Base-by-base conservation (phyloP, 2,113 vertebrate species). In the Sardina pilchardus region DNA sequence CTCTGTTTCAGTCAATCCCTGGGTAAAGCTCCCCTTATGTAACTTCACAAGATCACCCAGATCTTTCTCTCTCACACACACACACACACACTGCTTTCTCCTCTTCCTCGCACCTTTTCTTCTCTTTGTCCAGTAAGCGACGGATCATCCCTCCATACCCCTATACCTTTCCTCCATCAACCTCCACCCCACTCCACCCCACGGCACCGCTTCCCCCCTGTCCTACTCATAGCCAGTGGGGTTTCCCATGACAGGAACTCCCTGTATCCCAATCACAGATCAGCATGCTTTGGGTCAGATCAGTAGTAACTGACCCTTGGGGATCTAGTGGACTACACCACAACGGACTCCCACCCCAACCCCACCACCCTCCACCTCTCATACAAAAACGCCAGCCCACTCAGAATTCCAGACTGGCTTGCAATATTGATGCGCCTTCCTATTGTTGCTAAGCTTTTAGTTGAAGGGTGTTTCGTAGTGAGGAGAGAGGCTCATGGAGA, bases 401-500 rank as follows among this genome's bases (percentile, higher is more conserved):
- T 59, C 48, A 30, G 34, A 43, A 30, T 0, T 24, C 67, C 39
- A 53, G 34, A 59, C 30, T 21, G 42, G 53, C 44, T 47, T 82
- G 45, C 75, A 78, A 78, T 78, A 78, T 78, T 78, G 30, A 78
- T 78, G 71, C 10, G 34, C 26, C 12, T 36, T 36, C 26, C 85
- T 87, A 86, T 90, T 90, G 89, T 92, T 91, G 53, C 86, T 90
- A 88, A 93, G 88, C 84, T 91, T 90, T 94, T 91, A 90, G 90
- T 90, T 90, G 86, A 90, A 90, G 87, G 85, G 82, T 85, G 48
- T 89, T 81, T 91, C 90, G 86, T 89, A 88, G 81, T 83, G 78
- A 39, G 82, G 42, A 42, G 82, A 80, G 81, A 50, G 82, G 78
- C 88, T 83, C 88, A 71, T 80, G 71, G 83, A 75, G 59, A 90